Percentiles rank a stretch among this genome's conserved stretches.
Evolutionary conservation across 2,888 invertebrate genomes (phyloP).

Genomic region (Sesia bembeciformis): DNA sequence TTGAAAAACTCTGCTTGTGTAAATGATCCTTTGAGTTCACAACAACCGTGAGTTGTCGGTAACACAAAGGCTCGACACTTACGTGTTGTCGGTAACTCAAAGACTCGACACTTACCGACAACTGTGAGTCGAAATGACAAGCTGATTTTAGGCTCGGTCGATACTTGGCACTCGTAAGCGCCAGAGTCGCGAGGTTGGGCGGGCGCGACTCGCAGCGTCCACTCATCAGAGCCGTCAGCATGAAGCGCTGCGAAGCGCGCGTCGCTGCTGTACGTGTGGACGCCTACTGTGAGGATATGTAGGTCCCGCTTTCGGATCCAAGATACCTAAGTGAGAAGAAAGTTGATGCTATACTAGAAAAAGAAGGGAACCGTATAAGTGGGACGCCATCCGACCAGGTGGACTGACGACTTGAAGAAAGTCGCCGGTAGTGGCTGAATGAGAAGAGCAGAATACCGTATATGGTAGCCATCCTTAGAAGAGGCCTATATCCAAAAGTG

Average conservation of each 20-base stretch:
- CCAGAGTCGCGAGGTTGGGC: slow-evolving; percentile 86
- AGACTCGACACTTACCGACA: slow-evolving; percentile 76
- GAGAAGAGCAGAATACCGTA: no score
- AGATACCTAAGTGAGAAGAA: slow-evolving; percentile 72
- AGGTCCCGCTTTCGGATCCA: slow-evolving; percentile 90
- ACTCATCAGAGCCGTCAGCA: slow-evolving; percentile 77
- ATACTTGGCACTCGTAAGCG: slow-evolving; percentile 93
- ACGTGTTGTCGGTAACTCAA: slow-evolving; percentile 39
- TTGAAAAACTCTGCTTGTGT: no score
- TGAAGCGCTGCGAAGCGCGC: slow-evolving; percentile 77
- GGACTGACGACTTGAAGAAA: no score
- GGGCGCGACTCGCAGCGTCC: slow-evolving; percentile 75
- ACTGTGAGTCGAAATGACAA: slow-evolving; percentile 80
- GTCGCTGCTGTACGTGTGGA: slow-evolving; percentile 78
- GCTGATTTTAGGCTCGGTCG: slow-evolving; percentile 93
- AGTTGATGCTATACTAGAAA: no score
- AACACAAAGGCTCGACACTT: slow-evolving; percentile 36
- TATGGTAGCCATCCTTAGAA: no score
- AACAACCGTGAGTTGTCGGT: no score
- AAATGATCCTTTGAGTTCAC: no score
- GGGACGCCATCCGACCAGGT: no score
- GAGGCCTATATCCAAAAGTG: no score
- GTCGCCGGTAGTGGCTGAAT: no score
- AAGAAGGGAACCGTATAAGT: no score
- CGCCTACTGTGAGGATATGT: slow-evolving; percentile 78